Conservation (phyloP, 2,113 vertebrate species). For the Brachyhypopomus occidentalis region DNA sequence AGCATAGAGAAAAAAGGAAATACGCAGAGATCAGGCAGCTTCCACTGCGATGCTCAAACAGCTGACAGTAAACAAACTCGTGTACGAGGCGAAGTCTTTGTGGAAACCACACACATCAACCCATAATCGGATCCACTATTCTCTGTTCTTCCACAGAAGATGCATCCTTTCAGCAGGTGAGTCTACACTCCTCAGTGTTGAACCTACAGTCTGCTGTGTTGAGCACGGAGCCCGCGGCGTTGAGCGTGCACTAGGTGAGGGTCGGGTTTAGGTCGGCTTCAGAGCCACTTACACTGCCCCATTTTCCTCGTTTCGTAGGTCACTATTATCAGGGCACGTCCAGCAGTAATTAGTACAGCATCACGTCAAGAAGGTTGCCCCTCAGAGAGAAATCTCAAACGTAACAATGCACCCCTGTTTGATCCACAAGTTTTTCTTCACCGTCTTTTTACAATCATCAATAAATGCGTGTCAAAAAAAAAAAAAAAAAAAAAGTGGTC, state of each 20-base stretch:
- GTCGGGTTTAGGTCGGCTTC: constrained; percentile 46
- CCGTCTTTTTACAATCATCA: background rate
- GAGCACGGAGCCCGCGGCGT: background rate
- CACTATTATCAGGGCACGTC: constrained; percentile 53
- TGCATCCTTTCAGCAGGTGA: constrained; percentile 22
- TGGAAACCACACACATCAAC: background rate
- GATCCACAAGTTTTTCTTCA: background rate
- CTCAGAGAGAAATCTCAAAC: background rate
- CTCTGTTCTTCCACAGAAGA: constrained; percentile 9
- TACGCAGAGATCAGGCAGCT: background rate
- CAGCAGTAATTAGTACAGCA: constrained; percentile 52
- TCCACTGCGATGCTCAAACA: background rate
- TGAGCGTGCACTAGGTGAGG: constrained; percentile 31
- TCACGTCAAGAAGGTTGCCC: constrained; percentile 1
- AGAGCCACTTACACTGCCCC: constrained; percentile 51
- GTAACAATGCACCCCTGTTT: constrained; percentile 31
- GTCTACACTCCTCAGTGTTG: background rate
- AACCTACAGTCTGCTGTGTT: too few species aligned
- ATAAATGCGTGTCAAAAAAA: background rate
- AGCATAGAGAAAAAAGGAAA: background rate
- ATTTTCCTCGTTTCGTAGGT: constrained; percentile 55
- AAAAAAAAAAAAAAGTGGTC: background rate
- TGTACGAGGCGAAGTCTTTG: background rate
- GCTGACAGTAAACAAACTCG: constrained; percentile 11
- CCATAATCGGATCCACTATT: background rate